Base-by-base conservation (phyloP, 2,888 invertebrate species). In the Schizaphis graminum region DNA sequence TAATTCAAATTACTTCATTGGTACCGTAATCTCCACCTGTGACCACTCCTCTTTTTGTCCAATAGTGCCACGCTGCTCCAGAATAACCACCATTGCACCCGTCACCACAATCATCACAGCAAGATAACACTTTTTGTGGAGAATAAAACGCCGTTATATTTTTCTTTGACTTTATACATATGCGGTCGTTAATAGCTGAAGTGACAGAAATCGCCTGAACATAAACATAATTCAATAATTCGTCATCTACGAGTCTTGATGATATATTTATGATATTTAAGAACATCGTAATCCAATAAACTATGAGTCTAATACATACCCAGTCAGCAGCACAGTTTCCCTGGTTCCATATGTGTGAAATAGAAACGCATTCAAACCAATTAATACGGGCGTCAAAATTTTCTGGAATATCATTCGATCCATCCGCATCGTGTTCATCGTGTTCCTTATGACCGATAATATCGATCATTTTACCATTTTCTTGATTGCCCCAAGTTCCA, bases 311-410 rank as follows among this genome's bases (percentile, higher is more conserved):
- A 35, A 88, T 53, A 88, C 95, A 95, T 95, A 97, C 97, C 97
- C 97, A 97, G 96, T 99, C 99, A 87, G 98, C 98, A 56, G 99
- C 98, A 96, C 99, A 99, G 35, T 98, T 97, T n/a, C 98, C 98
- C 96, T 98, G 98, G 96, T 98, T 98, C 95, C 98, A 96, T 94
- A 98, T 97, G 96, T 98, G 98, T 90, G 96, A 96, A 95, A 99
- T 97, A 28, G 98, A 98, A 0, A 98, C 98, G 95, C 99, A 99
- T 95, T 98, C 95, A 0, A 98, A 97, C 98, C 98, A 99, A 94
- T 97, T 96, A 94, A 97, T 96, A 86, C 98, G 96, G 0, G 98
- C 96, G 96, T 99, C 98, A 96, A 99, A 99, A 95, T 35, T 41
- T 26, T 89, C 89, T 26, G 89, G 89, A 3, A 89, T 16, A 26